phyloP scores from a whole-genome alignment of 2,888 invertebrate genomes.

The Morpho deidamia region DNA sequence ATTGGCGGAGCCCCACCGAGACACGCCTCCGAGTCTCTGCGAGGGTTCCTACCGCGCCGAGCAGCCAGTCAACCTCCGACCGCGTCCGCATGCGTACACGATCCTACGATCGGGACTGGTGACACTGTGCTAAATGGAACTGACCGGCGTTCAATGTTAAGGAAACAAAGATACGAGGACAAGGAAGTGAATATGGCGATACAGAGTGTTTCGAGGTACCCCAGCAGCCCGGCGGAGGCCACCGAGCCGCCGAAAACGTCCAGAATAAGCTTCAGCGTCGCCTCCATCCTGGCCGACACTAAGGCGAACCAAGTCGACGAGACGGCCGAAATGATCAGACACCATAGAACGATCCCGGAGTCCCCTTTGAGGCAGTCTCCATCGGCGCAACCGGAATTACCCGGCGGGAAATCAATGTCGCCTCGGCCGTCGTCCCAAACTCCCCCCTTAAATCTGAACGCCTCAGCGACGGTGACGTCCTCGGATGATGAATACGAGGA shows the following conservation, averaged over 20 bases:
- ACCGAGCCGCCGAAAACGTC: conserved; percentile 80
- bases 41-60: conserved; percentile 42
- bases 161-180: conserved; percentile 76
- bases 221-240: conserved; percentile 81
- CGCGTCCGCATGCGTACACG: conserved; percentile 76
- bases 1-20: conserved; percentile 30
- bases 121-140: conserved; percentile 73
- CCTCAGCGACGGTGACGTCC: conserved; percentile 67
- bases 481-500: conserved; percentile 83
- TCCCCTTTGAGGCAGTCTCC: conserved; percentile 70
- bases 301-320: conserved; percentile 77
- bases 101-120: conserved; percentile 56
- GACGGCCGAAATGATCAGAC: conserved; percentile 69
- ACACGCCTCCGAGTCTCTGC: conserved; percentile 40
- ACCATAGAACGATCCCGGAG: conserved; percentile 71
- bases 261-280: conserved; percentile 91
- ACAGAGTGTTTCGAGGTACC: conserved; percentile 82
- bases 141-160: conserved; percentile 79
- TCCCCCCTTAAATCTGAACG: conserved; percentile 67
- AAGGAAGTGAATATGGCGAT: conserved; percentile 83
- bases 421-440: conserved; percentile 64
- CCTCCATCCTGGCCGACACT: conserved; percentile 91
- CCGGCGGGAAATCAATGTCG: conserved; percentile 59
- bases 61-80: conserved; percentile 68
- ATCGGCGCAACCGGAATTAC: conserved; percentile 64